Base-by-base conservation (phyloP, 1,140 invertebrate species). In the Drosophila willistoni region DNA sequence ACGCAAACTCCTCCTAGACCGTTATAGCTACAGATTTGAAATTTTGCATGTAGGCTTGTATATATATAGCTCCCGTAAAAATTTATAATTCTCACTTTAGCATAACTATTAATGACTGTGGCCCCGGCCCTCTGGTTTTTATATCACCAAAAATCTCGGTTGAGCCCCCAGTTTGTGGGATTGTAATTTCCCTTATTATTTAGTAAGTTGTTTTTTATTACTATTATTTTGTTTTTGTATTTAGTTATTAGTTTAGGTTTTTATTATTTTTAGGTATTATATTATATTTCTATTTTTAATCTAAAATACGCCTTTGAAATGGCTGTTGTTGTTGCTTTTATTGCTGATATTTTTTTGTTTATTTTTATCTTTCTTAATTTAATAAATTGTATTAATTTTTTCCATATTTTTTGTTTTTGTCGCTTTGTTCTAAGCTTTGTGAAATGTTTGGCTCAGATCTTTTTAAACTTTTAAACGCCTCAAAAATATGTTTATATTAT, bases 301-400 rank as follows among this genome's bases (percentile, higher is more conserved):
- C 77, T 89, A 89, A 89, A 84, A 89, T 90, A 90, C 86, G 86
- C 86, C 86, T 86, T 90, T 90, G 86, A 90, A 90, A 90, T 90
- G 86, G 86, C 90, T 90, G 86, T 86, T 90, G 71, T 70, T 80
- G 86, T 90, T 90, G 86, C 86, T 90, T 82, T 89, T 90, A 90
- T 90, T 90, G 86, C 86, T 90, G 86, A 90, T 90, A 90, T 87
- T 47, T 51, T 82, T 44, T 13, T 42, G n/a, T 44, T 44, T 4
- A 17, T 44, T 44, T 44, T 44, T 7, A 34, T 44, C 42, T n/a
- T n/a, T n/a, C n/a, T n/a, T n/a, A n/a, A 44, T 44, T 14, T 63
- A 71, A 82, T 75, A 81, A 73, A 68, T 71, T 80, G 65, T 77
- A 39, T 47, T 29, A 14, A 51, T 64, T 66, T 72, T n/a, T n/a